phyloP scores from a whole-genome alignment of 2,888 invertebrate genomes.

The Lumbricus terrestris region DNA sequence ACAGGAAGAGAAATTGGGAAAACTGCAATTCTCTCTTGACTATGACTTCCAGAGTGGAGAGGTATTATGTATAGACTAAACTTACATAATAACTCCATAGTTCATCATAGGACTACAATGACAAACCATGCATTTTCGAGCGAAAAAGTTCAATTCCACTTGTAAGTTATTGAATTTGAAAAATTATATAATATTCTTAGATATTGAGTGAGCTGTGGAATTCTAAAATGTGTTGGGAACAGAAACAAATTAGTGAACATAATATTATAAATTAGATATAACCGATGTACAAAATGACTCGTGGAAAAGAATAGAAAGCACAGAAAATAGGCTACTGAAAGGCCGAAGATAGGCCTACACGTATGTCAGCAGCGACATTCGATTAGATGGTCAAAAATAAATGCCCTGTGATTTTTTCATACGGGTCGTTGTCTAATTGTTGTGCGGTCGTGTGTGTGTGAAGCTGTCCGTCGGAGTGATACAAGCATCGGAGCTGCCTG shows the following conservation, averaged over 20 bases:
- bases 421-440: background rate
- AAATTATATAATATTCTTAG: background rate
- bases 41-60: conserved; percentile 99
- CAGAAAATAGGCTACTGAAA: background rate
- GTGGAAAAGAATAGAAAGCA: background rate
- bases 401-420: background rate
- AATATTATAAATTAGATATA: background rate
- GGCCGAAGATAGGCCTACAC: too few species aligned
- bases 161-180: background rate
- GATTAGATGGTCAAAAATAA: background rate
- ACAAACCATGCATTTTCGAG: background rate
- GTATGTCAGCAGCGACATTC: background rate
- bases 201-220: background rate
- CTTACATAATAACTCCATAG: background rate
- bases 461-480: conserved; percentile 90
- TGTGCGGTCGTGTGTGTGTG: conserved; percentile 29
- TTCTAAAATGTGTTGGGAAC: background rate
- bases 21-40: conserved; percentile 87
- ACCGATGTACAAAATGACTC: background rate
- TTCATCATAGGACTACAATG: background rate
- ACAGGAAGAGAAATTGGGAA: conserved; percentile 71
- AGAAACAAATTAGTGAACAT: background rate
- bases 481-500: conserved; percentile 96
- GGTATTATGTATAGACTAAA: conserved; percentile 55
- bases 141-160: background rate